These are phyloP conservation scores for Anableps anableps DNA, from an alignment of 2,797 vertebrate genomes.

Conservation along the genomic window DNA sequence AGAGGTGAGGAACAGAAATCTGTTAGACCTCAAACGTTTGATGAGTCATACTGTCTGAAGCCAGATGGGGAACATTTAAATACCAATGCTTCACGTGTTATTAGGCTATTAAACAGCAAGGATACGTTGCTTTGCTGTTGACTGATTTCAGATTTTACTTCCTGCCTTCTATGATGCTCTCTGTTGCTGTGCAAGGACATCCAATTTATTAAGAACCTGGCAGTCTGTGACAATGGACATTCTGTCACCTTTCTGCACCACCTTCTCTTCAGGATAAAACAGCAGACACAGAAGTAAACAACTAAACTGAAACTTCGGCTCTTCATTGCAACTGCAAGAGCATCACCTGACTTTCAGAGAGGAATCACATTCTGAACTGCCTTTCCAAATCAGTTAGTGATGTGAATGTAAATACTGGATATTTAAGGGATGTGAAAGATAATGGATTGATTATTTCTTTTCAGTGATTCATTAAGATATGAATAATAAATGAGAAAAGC, in stretches of 20 bases:
- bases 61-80: slow-evolving; percentile 45
- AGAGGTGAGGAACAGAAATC: slow-evolving; percentile 45
- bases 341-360: not conserved
- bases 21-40: slow-evolving; percentile 32
- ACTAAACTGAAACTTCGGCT: not conserved
- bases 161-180: slow-evolving; percentile 18
- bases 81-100: slow-evolving; percentile 34
- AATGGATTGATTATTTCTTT: not conserved
- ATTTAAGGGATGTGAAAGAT: not conserved
- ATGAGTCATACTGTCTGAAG: slow-evolving; percentile 61
- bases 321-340: not conserved
- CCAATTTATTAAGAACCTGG: slow-evolving; percentile 15
- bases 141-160: slow-evolving; percentile 23
- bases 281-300: not conserved
- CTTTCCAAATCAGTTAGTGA: not conserved
- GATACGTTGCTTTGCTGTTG: slow-evolving; percentile 21
- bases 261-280: not conserved
- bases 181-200: not conserved
- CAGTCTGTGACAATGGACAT: slow-evolving; percentile 13
- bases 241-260: not conserved
- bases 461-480: not conserved
- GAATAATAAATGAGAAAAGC: not conserved
- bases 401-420: not conserved
- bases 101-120: slow-evolving; percentile 24
- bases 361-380: not conserved